Percentiles rank a stretch among this genome's conserved stretches.
These are phyloP conservation scores for Cairina moschata DNA, from an alignment of 2,113 vertebrate species.

Conservation along the genomic window DNA sequence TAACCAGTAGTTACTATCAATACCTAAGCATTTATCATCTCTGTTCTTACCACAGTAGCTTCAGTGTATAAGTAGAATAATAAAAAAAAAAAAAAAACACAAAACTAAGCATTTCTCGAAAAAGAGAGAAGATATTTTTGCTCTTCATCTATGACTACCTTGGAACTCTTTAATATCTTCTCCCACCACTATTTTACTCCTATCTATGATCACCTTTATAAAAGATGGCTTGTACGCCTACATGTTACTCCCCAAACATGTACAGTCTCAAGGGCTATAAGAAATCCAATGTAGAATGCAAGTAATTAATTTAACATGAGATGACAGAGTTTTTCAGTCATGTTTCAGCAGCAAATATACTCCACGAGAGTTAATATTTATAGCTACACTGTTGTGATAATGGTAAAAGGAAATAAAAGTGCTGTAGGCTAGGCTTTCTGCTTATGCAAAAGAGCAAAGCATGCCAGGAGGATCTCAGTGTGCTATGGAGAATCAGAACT, in stretches of 20 bases:
- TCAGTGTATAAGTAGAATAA: not conserved
- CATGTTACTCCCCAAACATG: not conserved
- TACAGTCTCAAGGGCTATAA: not conserved
- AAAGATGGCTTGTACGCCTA: not conserved
- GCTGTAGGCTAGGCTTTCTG: not conserved
- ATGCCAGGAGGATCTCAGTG: not conserved
- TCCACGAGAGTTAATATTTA: not conserved
- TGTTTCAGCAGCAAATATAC: not conserved
- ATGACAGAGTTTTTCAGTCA: not conserved
- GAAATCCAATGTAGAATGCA: not conserved
- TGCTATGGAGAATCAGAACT: not conserved
- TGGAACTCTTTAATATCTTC: not conserved
- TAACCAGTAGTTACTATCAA: not conserved
- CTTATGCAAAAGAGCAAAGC: slow-evolving; percentile 16
- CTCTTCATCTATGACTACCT: not conserved
- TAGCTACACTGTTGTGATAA: not conserved
- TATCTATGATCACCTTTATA: not conserved
- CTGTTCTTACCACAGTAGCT: not conserved
- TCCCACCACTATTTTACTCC: not conserved
- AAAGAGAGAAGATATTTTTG: not conserved
- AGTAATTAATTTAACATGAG: not conserved
- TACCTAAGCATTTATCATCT: not conserved
- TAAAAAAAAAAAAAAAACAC: not conserved
- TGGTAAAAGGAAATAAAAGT: not conserved
- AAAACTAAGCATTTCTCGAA: not conserved